Percentiles rank a stretch among this genome's conserved stretches.
Evolutionary conservation across 2,888 invertebrate genomes (phyloP).

Genomic region (Platynereis dumerilii): DNA sequence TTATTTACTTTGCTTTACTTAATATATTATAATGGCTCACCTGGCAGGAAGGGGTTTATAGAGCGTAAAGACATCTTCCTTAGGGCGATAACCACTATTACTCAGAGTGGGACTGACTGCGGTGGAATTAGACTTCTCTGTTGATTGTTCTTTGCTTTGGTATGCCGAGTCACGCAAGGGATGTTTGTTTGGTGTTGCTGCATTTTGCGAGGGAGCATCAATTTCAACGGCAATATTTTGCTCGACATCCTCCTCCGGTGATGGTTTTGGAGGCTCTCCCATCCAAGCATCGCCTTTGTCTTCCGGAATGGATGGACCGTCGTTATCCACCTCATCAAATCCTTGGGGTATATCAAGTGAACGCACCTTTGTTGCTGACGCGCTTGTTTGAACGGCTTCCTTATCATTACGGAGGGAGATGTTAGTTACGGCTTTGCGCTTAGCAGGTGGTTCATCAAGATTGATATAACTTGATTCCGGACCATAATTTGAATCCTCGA

Average conservation of each 20-base stretch:
- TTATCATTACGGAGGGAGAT: too few species aligned
- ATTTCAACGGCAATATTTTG: neutral
- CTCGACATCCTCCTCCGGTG: neutral
- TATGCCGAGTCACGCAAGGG: slow-evolving; percentile 48
- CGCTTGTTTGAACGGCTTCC: too few species aligned
- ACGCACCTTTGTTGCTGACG: too few species aligned
- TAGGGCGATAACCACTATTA: too few species aligned
- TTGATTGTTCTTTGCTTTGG: slow-evolving; percentile 51
- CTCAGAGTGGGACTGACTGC: slow-evolving; percentile 21
- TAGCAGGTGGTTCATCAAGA: too few species aligned
- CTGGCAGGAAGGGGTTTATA: too few species aligned
- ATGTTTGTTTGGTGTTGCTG: slow-evolving; percentile 8
- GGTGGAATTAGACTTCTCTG: slow-evolving; percentile 27
- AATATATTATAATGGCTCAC: too few species aligned
- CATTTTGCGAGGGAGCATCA: neutral
- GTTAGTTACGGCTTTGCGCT: too few species aligned
- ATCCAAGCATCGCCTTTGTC: neutral
- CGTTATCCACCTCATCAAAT: neutral
- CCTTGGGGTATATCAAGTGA: neutral
- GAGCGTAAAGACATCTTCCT: too few species aligned
- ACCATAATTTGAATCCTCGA: too few species aligned
- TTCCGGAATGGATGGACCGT: neutral
- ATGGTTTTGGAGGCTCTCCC: neutral
- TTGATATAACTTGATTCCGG: too few species aligned
- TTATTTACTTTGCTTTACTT: too few species aligned